Percentiles rank a stretch among this genome's conserved stretches.
phyloP scores from a whole-genome alignment of 1,140 invertebrate species.

The Gryon sp. region DNA sequence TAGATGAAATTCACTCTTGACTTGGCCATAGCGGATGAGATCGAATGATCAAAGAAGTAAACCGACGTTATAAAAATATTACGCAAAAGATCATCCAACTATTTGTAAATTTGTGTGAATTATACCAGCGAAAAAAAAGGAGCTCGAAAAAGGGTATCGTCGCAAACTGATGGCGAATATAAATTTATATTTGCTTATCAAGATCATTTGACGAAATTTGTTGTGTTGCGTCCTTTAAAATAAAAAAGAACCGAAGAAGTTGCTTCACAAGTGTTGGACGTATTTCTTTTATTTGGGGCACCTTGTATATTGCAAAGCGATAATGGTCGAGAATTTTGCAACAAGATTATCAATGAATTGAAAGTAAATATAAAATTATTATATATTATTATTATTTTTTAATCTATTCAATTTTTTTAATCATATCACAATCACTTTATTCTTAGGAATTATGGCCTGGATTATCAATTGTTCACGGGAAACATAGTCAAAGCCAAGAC shows the following conservation, averaged over 20 bases:
- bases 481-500: conserved; percentile 68
- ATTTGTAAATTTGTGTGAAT: too few species aligned
- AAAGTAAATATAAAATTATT: too few species aligned
- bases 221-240: conserved; percentile 65
- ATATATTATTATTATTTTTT: too few species aligned
- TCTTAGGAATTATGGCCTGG: conserved; percentile 71
- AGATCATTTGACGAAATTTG: conserved; percentile 79
- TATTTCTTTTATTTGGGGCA: conserved; percentile 71
- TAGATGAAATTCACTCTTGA: conserved; percentile 59
- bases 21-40: conserved; percentile 66
- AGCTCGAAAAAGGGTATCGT: too few species aligned
- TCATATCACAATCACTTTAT: too few species aligned
- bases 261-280: conserved; percentile 51
- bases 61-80: conserved; percentile 61
- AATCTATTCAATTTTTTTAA: too few species aligned
- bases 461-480: conserved; percentile 71
- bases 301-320: conserved; percentile 68
- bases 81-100: conserved; percentile 60
- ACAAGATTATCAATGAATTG: neutral
- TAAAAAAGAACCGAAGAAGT: conserved; percentile 66
- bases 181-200: conserved; percentile 78
- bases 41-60: conserved; percentile 63
- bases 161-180: conserved; percentile 71
- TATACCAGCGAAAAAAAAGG: too few species aligned
- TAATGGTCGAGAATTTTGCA: conserved; percentile 63